Evolutionary conservation across 2,113 vertebrate genomes (phyloP).

Genomic region (Trichechus manatus): DNA sequence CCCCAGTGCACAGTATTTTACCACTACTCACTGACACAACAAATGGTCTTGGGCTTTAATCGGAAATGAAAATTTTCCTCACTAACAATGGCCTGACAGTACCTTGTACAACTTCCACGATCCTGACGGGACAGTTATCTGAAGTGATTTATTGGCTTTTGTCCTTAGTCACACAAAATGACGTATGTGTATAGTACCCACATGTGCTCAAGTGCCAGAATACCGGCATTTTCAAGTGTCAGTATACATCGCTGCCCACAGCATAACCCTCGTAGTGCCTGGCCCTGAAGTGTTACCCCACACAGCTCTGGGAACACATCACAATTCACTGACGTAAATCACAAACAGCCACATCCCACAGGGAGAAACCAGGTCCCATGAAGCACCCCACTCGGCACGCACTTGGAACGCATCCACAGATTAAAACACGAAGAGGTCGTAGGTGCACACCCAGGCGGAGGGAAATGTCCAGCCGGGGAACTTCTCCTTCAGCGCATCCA

Average conservation of each 20-base stretch:
- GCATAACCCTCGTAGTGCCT: not conserved
- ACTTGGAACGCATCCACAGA: not conserved
- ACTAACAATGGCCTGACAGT: not conserved
- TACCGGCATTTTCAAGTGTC: constrained; percentile 69
- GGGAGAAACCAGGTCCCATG: constrained; percentile 12
- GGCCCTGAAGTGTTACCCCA: not conserved
- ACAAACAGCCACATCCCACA: constrained; percentile 3
- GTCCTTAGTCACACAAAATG: constrained; percentile 59
- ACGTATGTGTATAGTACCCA: constrained; percentile 22
- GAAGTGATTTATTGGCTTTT: constrained; percentile 50
- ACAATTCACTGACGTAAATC: constrained; percentile 44
- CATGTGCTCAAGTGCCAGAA: constrained; percentile 53
- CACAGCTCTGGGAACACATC: constrained; percentile 56
- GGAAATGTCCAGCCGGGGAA: constrained; percentile 95
- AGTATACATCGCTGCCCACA: not conserved
- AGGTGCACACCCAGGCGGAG: constrained; percentile 97
- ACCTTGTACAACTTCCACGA: not conserved
- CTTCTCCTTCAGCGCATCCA: constrained; percentile 88
- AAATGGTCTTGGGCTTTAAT: not conserved
- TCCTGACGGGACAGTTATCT: not conserved
- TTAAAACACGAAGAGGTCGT: constrained; percentile 92
- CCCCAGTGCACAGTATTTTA: not conserved
- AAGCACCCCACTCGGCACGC: not conserved
- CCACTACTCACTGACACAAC: not conserved
- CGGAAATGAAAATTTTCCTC: constrained; percentile 19